Evolutionary conservation across 2,113 vertebrate species (phyloP).

Genomic region (Smithornis capensis): DNA sequence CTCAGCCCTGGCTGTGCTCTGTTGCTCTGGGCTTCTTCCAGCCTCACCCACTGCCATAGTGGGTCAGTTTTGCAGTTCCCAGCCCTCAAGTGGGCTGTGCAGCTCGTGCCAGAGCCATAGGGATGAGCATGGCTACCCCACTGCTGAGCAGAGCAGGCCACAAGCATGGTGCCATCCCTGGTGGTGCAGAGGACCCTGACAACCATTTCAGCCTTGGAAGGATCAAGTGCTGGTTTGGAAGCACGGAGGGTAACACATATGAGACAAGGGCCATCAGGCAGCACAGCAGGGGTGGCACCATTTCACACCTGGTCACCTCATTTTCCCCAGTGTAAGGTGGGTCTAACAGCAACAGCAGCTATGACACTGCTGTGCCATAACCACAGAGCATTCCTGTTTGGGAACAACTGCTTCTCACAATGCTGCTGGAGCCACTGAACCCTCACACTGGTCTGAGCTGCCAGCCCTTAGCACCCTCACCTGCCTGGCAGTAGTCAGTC

Average conservation of each 20-base stretch:
- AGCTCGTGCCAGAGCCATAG: neutral
- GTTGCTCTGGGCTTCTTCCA: neutral
- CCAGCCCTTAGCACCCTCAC: neutral
- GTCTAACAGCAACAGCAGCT: neutral
- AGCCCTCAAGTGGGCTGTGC: fast-evolving
- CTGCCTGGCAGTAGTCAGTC: neutral
- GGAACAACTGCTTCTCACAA: neutral
- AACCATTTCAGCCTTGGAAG: neutral
- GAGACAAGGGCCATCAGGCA: neutral
- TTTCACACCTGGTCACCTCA: neutral
- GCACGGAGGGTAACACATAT: neutral
- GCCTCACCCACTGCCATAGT: fast-evolving
- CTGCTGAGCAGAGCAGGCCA: neutral
- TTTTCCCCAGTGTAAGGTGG: neutral
- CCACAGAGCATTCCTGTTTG: fast-evolving
- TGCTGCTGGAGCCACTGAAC: neutral
- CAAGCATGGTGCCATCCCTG: neutral
- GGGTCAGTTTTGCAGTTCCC: neutral
- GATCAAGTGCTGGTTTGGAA: neutral
- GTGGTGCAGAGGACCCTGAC: neutral
- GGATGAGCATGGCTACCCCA: neutral
- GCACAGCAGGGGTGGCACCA: neutral
- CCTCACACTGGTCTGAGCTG: neutral
- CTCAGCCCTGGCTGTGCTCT: neutral
- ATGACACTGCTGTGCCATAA: fast-evolving